phyloP scores from a whole-genome alignment of 30 jellyfish, hydroid and myxozoan genomes.

The Sanderia malayensis region DNA sequence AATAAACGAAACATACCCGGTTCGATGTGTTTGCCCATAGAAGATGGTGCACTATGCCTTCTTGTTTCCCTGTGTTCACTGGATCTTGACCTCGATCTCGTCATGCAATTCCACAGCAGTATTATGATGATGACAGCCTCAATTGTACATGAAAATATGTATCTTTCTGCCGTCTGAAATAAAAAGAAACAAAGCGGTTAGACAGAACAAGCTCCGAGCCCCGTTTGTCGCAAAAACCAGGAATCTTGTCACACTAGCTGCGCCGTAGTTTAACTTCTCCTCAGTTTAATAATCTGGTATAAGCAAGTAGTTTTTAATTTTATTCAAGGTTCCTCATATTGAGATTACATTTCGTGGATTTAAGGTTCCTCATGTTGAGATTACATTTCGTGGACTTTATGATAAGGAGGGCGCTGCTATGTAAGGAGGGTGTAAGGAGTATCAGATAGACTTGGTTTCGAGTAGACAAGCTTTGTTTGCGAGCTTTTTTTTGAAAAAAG shows the following conservation, averaged over 20 bases:
- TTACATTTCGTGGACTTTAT: too few species aligned
- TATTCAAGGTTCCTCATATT: not conserved
- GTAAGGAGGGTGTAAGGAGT: too few species aligned
- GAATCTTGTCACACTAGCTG: not conserved
- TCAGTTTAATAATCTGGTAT: not conserved
- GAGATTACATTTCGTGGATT: not conserved
- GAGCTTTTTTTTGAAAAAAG: too few species aligned
- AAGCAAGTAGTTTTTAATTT: not conserved
- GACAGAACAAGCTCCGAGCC: not conserved
- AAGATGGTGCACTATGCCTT: conserved; percentile 69
- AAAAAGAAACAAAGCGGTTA: not conserved
- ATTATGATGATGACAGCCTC: conserved; percentile 41
- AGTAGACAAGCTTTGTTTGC: too few species aligned
- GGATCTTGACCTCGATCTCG: conserved; percentile 13
- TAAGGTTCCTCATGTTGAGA: too few species aligned
- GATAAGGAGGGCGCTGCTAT: too few species aligned
- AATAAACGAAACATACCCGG: not conserved
- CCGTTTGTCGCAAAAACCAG: not conserved
- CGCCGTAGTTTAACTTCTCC: not conserved
- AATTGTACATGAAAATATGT: conserved; percentile 42
- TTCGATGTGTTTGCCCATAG: not conserved
- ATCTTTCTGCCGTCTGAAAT: conserved; percentile 57
- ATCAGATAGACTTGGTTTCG: too few species aligned
- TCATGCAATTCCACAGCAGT: conserved; percentile 46
- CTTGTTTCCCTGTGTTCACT: conserved; percentile 38